Evolutionary conservation across 2,113 vertebrate species (phyloP), one percentile per base, ranked within the genome.

Genomic region (Formicarius rufipectus): DNA sequence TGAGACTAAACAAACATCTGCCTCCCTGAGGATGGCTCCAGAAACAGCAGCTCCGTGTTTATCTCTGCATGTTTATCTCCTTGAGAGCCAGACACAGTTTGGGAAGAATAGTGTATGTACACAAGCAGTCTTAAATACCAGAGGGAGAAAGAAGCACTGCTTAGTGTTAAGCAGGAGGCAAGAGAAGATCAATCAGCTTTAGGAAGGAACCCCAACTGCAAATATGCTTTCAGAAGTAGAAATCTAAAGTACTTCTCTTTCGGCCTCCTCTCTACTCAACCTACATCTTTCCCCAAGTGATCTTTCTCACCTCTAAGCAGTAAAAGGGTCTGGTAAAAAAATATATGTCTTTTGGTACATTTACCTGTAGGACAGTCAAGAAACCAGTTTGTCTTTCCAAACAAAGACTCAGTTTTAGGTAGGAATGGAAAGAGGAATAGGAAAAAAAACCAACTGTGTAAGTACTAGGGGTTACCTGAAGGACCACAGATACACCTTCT

Each of bases 81-180:
- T 37, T 0, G 0, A 72, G 47, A 80, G 22, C 23, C 68, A 63
- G n/a, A 39, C 28, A 49, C 1, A 31, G n/a, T 24, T 33, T 24
- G 52, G 73, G 40, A 66, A 35, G 67, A 79, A 78, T 3, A 9
- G 50, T 5, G 22, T 5, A 11, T 4, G 22, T 33, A 50, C 6
- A 13, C 44, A 50, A 80, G 37, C 28, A 55, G 40, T 42, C 44
- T 59, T 4, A 68, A 47, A 19, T 2, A 59, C 24, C 28, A 83
- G n/a, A 67, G 3, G 9, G 40, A 86, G 18, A 33, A 82, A 59
- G 55, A 12, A 85, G 35, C 50, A 86, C 28, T 18, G 33, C 45
- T 42, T 42, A 22, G 14, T 15, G 31, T 33, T n/a, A 73, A 81
- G 60, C 64, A 69, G 60, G 19, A 89, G 35, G 31, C 59, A 81